Evolutionary conservation across 1,140 invertebrate species (phyloP).

Genomic region (Cyclargus thomasi): DNA sequence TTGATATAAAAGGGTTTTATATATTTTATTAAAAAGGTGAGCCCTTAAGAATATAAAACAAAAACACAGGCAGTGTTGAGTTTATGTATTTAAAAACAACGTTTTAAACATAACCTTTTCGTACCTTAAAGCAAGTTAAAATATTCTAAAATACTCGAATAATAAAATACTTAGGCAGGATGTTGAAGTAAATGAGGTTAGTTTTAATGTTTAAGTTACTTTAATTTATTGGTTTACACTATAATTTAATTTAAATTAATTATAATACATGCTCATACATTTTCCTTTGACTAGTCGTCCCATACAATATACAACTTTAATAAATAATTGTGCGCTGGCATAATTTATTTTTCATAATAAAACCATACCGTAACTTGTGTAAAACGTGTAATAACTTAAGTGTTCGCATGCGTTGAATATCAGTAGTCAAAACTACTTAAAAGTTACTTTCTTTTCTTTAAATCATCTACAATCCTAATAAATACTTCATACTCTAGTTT

Average conservation of each 20-base stretch:
- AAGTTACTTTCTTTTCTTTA: conserved; percentile 27
- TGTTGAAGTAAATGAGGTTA: not conserved
- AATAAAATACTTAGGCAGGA: not conserved
- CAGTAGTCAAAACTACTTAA: not conserved
- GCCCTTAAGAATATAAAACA: no score
- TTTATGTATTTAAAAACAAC: not conserved
- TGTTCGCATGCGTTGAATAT: conserved; percentile 21
- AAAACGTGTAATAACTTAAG: conserved; percentile 17
- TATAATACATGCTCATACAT: conserved; percentile 8
- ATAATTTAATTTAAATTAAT: conserved; percentile 7
- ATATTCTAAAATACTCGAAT: no score
- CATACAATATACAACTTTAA: conserved; percentile 6
- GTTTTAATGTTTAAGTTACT: not conserved
- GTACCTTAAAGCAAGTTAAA: no score
- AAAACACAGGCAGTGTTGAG: not conserved
- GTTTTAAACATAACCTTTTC: no score
- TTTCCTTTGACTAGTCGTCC: conserved; percentile 10
- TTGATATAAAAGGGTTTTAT: no score
- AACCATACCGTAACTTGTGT: not conserved
- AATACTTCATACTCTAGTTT: conserved; percentile 65
- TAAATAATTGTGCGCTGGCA: not conserved
- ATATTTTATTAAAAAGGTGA: not conserved
- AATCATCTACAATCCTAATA: conserved; percentile 51
- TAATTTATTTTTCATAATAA: conserved; percentile 10
- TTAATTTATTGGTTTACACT: conserved; percentile 5